Evolutionary conservation across 2,113 vertebrate genomes (phyloP).

Genomic region (Mesoclemmys tuberculata): DNA sequence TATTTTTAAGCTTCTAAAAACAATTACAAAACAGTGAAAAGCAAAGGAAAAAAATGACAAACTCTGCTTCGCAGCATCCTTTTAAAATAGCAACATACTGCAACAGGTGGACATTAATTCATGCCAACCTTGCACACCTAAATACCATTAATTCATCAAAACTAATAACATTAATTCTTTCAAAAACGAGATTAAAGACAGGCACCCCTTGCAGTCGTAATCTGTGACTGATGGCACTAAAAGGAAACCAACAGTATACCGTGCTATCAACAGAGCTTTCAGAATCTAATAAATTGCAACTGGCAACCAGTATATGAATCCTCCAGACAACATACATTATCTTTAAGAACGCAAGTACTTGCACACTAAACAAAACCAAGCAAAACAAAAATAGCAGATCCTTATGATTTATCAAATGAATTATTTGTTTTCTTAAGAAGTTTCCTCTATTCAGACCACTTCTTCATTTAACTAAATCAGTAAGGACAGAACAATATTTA

Average conservation of each 20-base stretch:
- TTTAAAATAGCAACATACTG: slow-evolving; percentile 48
- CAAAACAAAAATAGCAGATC: not conserved
- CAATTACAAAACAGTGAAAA: slow-evolving; percentile 53
- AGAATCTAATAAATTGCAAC: slow-evolving; percentile 42
- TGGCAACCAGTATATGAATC: slow-evolving; percentile 14
- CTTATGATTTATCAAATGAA: slow-evolving; percentile 29
- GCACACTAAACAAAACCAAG: not conserved
- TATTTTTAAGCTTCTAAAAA: slow-evolving; percentile 59
- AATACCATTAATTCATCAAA: slow-evolving; percentile 83
- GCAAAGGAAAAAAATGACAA: slow-evolving; percentile 16
- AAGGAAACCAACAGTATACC: slow-evolving; percentile 31
- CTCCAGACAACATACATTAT: slow-evolving; percentile 49
- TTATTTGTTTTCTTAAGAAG: slow-evolving; percentile 44
- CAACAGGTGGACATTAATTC: slow-evolving; percentile 76
- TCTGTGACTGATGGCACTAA: slow-evolving; percentile 73
- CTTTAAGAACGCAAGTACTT: slow-evolving; percentile 19
- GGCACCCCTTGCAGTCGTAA: slow-evolving; percentile 77
- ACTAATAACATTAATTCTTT: slow-evolving; percentile 83
- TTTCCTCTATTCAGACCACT: not conserved
- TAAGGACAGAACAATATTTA: not conserved
- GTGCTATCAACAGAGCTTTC: slow-evolving; percentile 62
- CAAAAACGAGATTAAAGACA: slow-evolving; percentile 80
- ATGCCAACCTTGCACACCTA: slow-evolving; percentile 77
- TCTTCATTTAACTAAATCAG: slow-evolving; percentile 11
- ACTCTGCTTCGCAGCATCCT: slow-evolving; percentile 46